phyloP scores from a whole-genome alignment of 2,797 vertebrate genomes.

The Pangasius macronema region DNA sequence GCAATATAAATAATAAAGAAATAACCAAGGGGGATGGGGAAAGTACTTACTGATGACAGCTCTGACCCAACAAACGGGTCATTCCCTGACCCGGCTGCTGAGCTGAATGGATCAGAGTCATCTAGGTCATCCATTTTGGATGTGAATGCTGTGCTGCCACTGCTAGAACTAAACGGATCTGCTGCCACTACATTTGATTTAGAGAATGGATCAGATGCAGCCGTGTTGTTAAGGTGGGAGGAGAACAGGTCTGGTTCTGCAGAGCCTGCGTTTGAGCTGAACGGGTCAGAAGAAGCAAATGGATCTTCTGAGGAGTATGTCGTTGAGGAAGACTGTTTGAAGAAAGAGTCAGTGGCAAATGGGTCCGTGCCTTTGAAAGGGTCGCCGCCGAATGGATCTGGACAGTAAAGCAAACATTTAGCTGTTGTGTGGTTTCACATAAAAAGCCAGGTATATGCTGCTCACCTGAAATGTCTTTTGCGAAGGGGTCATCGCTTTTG shows the following conservation, averaged over 20 bases:
- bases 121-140: constrained; percentile 56
- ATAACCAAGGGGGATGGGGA: not conserved
- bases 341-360: constrained; percentile 92
- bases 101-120: constrained; percentile 73
- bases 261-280: constrained; percentile 59
- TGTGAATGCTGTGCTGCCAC: constrained; percentile 63
- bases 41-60: constrained; percentile 66
- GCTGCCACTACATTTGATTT: not conserved
- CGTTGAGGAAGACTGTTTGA: constrained; percentile 79
- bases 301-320: constrained; percentile 82
- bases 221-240: constrained; percentile 60
- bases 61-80: constrained; percentile 70
- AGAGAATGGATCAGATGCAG: constrained; percentile 54
- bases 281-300: constrained; percentile 77
- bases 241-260: constrained; percentile 73
- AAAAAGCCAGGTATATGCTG: constrained; percentile 6
- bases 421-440: not conserved
- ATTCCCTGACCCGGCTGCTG: constrained; percentile 60
- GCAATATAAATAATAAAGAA: not conserved
- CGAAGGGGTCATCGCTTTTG: constrained; percentile 91
- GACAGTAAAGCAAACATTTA: constrained; percentile 12
- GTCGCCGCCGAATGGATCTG: constrained; percentile 94
- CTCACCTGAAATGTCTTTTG: constrained; percentile 84
- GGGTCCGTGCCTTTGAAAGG: constrained; percentile 97
- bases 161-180: constrained; percentile 65